A percentile compares a stretch with the other conserved stretches of the same genome.
These are phyloP conservation scores for Turritopsis dohrnii DNA, from an alignment of 30 jellyfish, hydroid and myxozoan genomes.

Conservation along the genomic window DNA sequence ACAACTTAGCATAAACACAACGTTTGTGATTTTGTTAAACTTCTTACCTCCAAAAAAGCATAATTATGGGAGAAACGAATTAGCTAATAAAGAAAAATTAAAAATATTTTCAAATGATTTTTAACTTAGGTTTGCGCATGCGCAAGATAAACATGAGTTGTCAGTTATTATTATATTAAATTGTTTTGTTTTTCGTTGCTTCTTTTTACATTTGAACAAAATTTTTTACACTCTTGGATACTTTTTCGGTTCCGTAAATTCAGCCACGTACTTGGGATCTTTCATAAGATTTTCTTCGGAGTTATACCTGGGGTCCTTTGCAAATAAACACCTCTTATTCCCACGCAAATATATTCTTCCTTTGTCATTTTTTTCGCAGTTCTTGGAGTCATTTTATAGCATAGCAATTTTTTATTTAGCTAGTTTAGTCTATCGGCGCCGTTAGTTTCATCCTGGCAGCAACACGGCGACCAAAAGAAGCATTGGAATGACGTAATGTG, in stretches of 20 bases:
- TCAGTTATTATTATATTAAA: background rate
- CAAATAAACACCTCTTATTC: background rate
- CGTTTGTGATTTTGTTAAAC: too few relatives aligned
- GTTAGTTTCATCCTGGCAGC: slow-evolving; percentile 2
- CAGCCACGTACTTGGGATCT: background rate
- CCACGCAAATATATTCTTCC: too few relatives aligned
- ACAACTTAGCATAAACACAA: too few relatives aligned
- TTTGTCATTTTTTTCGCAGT: background rate
- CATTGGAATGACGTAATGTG: background rate
- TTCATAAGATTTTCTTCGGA: background rate
- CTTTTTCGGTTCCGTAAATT: background rate
- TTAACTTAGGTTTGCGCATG: background rate
- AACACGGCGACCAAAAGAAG: background rate
- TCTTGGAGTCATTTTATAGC: background rate
- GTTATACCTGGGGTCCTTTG: background rate
- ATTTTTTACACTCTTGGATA: background rate
- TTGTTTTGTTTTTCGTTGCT: background rate
- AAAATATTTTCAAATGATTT: background rate
- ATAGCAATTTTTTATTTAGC: too few relatives aligned
- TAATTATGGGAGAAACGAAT: background rate
- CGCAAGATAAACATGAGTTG: background rate
- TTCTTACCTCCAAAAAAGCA: too few relatives aligned
- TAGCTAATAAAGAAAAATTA: background rate
- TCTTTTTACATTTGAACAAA: background rate
- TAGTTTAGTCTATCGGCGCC: background rate